Conservation (phyloP, 1,140 invertebrate species). For the Lethrus apterus region DNA sequence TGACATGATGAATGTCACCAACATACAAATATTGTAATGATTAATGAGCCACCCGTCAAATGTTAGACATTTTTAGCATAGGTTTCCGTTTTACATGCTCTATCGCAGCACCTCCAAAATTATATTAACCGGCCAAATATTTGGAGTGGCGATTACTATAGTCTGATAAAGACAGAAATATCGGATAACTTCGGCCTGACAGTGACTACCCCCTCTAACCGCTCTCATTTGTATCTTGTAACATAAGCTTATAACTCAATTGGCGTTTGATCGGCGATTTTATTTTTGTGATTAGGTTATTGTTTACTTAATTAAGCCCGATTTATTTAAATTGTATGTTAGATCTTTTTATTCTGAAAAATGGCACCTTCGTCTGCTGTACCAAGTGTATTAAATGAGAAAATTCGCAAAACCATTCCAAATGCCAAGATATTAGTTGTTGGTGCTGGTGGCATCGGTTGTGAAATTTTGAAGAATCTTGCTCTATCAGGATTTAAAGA, state of each 20-base stretch:
- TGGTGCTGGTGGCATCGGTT: conserved; percentile 98
- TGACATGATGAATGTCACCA: no score
- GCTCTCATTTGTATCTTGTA: no score
- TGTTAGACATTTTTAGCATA: no score
- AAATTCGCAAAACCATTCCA: conserved; percentile 22
- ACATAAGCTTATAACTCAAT: no score
- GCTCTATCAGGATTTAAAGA: conserved; percentile 89
- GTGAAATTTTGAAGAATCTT: conserved; percentile 96
- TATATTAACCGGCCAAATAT: not conserved
- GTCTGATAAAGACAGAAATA: no score
- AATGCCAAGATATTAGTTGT: conserved; percentile 65
- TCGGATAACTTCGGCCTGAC: no score
- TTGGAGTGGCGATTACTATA: no score
- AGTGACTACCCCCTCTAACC: no score
- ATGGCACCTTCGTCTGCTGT: conserved; percentile 14
- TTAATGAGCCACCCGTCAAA: no score
- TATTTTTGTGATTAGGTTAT: not conserved
- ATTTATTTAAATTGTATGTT: not conserved
- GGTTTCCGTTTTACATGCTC: not conserved
- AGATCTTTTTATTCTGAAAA: no score
- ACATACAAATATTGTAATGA: no score
- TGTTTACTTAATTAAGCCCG: not conserved
- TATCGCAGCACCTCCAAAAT: not conserved
- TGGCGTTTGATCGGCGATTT: not conserved
- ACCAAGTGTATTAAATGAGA: conserved; percentile 16